Conservation (phyloP, 1,140 invertebrate species). For the Carposina sasakii region DNA sequence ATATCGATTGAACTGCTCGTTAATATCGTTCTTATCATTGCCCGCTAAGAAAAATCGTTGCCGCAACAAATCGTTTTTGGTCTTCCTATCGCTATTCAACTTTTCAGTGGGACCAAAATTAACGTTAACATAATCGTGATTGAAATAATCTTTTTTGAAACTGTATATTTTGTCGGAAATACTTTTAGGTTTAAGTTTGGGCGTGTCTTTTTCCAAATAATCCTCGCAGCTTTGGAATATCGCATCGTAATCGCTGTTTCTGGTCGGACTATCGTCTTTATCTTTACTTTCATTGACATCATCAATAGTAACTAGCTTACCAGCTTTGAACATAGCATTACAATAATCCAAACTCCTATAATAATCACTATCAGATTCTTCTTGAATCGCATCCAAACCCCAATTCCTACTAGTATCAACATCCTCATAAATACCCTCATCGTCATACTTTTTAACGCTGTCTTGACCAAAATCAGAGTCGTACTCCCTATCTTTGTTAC, state of each 20-base stretch:
- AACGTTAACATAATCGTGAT: constrained; percentile 55
- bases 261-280: constrained; percentile 13
- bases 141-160: constrained; percentile 62
- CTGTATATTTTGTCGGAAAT: constrained; percentile 54
- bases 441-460: constrained; percentile 33
- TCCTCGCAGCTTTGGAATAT: constrained; percentile 17
- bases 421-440: constrained; percentile 68
- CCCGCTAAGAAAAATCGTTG: constrained; percentile 54
- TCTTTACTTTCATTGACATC: constrained; percentile 27
- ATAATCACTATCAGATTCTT: constrained; percentile 68
- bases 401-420: constrained; percentile 50
- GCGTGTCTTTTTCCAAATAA: constrained; percentile 19
- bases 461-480: constrained; percentile 41
- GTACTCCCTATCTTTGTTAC: constrained; percentile 35
- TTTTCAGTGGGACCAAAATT: constrained; percentile 30
- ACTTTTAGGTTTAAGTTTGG: constrained; percentile 45
- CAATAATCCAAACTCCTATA: constrained; percentile 61
- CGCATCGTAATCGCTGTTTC: constrained; percentile 16
- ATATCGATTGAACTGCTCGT: constrained; percentile 46
- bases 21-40: constrained; percentile 55
- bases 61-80: constrained; percentile 51
- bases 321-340: constrained; percentile 34
- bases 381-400: constrained; percentile 62
- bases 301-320: constrained; percentile 14
- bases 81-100: constrained; percentile 38